Evolutionary conservation across 2,113 vertebrate species (phyloP).

Genomic region (Salvelinus namaycush): DNA sequence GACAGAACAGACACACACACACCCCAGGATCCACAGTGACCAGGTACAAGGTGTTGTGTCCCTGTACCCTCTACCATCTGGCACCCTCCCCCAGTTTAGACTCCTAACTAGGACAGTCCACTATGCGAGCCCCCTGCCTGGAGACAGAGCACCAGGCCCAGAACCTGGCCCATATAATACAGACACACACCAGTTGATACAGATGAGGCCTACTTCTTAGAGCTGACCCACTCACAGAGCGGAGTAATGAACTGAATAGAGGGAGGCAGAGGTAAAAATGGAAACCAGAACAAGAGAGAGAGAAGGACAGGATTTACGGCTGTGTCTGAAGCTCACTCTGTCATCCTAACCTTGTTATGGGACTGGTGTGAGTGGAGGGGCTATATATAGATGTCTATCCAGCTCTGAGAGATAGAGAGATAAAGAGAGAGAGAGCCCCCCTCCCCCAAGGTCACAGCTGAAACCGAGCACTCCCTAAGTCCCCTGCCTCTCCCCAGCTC

Average conservation of each 20-base stretch:
- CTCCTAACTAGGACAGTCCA: slow-evolving; percentile 30
- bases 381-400: slow-evolving; percentile 69
- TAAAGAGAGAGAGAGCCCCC: slow-evolving; percentile 18
- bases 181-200: slow-evolving; percentile 15
- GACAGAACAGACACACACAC: slow-evolving; percentile 27
- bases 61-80: slow-evolving; percentile 48
- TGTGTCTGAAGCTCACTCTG: slow-evolving; percentile 60
- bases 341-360: slow-evolving; percentile 70
- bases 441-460: slow-evolving; percentile 36
- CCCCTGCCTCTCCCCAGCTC: slow-evolving; percentile 9
- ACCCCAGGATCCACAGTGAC: slow-evolving; percentile 38
- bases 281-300: slow-evolving; percentile 9
- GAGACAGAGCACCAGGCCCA: background rate
- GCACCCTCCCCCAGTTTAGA: slow-evolving; percentile 14
- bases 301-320: slow-evolving; percentile 50
- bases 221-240: slow-evolving; percentile 17
- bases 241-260: slow-evolving; percentile 32
- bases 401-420: slow-evolving; percentile 24
- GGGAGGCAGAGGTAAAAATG: background rate
- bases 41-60: slow-evolving; percentile 50
- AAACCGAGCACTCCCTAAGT: slow-evolving; percentile 6
- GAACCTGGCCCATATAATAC: background rate
- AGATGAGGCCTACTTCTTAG: slow-evolving; percentile 42
- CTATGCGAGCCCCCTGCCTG: background rate
- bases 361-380: slow-evolving; percentile 52